These are phyloP conservation scores for Aptenodytes patagonicus DNA, from an alignment of 2,113 vertebrate species.

Conservation along the genomic window DNA sequence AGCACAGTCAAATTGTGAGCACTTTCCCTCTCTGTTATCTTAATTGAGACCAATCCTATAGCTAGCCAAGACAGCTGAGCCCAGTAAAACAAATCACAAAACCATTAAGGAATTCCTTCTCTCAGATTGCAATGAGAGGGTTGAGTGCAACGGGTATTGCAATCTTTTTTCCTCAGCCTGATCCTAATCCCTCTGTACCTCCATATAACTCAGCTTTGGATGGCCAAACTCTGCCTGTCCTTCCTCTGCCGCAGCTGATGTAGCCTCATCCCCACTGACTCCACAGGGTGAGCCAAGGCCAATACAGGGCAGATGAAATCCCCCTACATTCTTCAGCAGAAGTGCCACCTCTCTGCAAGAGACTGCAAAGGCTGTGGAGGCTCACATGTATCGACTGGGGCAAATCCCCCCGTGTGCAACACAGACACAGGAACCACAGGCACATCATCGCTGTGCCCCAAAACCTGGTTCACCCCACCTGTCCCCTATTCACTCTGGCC, in stretches of 20 bases:
- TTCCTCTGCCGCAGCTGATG: background rate
- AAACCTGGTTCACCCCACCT: background rate
- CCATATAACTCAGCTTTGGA: background rate
- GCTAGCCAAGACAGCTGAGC: background rate
- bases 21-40: background rate
- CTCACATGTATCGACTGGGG: background rate
- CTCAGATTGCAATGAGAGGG: background rate
- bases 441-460: rapidly evolving
- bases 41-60: background rate
- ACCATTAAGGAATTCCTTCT: background rate
- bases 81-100: background rate
- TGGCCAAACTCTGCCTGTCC: background rate
- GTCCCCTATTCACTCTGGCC: background rate
- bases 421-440: background rate
- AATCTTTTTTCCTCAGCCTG: background rate
- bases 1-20: rapidly evolving
- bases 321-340: background rate
- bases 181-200: background rate
- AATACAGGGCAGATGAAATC: background rate
- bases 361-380: background rate
- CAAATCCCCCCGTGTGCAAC: background rate
- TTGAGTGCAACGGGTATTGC: background rate
- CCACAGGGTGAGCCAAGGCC: background rate
- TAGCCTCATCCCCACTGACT: background rate
- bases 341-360: background rate